Base-by-base conservation (phyloP, 2,113 vertebrate species). In the Colius striatus region DNA sequence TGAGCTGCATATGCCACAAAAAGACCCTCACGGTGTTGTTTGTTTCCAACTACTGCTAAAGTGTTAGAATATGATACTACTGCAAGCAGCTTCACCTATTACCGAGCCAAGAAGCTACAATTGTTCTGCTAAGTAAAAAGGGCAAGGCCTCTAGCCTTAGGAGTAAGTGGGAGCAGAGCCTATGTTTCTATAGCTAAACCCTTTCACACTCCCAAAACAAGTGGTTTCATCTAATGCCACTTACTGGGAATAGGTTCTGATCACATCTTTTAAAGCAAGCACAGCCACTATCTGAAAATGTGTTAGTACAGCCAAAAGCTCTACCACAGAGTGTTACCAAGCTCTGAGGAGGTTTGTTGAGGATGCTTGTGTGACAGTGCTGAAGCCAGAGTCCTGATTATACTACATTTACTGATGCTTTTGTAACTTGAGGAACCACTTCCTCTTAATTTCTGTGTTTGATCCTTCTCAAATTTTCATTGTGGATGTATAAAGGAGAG, bases 361-460 rank as follows among this genome's bases (percentile, higher is more conserved):
- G 53, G 38, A 27, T 19, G 10, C 7, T 36, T 27, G 4, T 5
- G 6, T 48, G 50, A 47, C 61, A 50, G 9, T 11, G 38, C 22
- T 92, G 45, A 65, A 68, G 22, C 17, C 38, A 68, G 23, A 88
- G n/a, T 23, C 50, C 25, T 38, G 8, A 2, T 34, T 75, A 50
- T 77, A 8, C 34, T 58, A 27, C 74, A 27, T 74, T 92, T 67
- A 78, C 13, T 41, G 11, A 58, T 63, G 60, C 15, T 50, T 34
- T 10, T 1, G 0, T 32, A 66, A 36, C 17, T n/a, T 54, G 25
- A 89, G 6, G 32, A 67, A 51, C 4, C 5, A 68, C 1, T 4
- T 41, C 11, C 7, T 60, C 4, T 58, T 76, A 11, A 20, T 81
- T 84, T 62, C 47, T 62, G 8, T 58, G 30, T 51, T 70, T 43